Percentiles rank a stretch among this genome's conserved stretches.
Evolutionary conservation across 2,888 invertebrate species (phyloP).

Genomic region (Eudasyphora cyanicolor): DNA sequence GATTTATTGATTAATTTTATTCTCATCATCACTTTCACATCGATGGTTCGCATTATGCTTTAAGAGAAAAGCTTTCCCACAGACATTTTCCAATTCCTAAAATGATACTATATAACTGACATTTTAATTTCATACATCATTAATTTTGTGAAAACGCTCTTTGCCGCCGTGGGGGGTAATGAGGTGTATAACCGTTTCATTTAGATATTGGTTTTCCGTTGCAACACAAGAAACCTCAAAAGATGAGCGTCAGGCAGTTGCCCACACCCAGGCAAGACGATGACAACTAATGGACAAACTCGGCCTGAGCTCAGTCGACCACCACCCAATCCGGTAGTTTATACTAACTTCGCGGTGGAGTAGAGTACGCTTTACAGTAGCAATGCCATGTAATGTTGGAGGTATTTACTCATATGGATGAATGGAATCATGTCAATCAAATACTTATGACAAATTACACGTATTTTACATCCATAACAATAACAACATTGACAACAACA

Average conservation of each 20-base stretch:
- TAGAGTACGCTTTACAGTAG: neutral
- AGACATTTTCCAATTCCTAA: no score
- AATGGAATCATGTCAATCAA: constrained; percentile 45
- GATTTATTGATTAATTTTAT: no score
- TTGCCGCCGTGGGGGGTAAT: neutral
- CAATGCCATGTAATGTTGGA: neutral
- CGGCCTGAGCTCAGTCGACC: neutral
- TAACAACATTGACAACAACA: neutral
- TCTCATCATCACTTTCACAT: no score
- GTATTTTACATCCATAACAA: constrained; percentile 47
- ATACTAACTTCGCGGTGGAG: neutral
- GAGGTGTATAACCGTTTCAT: constrained; percentile 25
- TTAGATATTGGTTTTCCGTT: neutral
- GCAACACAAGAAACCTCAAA: neutral
- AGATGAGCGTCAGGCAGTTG: neutral
- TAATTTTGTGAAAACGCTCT: neutral
- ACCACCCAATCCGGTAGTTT: neutral
- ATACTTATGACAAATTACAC: constrained; percentile 60
- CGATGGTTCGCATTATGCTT: no score
- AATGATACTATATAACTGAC: no score
- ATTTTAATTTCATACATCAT: constrained; percentile 1
- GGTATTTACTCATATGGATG: neutral
- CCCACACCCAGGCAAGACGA: neutral
- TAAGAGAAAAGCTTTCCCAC: no score
- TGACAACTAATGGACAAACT: neutral